Evolutionary conservation across 2,888 invertebrate genomes (phyloP).

Genomic region (Xylophagus ater): DNA sequence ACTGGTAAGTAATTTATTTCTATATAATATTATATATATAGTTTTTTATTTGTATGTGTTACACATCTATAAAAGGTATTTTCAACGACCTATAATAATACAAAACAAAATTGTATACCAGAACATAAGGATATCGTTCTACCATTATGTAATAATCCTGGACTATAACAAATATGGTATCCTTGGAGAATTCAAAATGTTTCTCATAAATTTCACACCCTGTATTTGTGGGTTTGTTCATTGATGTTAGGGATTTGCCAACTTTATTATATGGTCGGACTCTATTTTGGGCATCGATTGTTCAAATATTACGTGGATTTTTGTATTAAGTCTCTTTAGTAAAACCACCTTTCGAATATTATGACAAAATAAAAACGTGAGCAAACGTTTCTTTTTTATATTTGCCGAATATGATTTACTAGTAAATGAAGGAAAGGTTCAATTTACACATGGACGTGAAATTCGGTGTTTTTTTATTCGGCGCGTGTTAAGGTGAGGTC

Average conservation of each 20-base stretch:
- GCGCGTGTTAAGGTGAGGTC: no score
- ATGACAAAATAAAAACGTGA: no score
- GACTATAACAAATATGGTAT: constrained; percentile 17
- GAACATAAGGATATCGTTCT: constrained; percentile 16
- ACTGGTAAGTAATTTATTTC: constrained; percentile 34
- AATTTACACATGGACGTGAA: no score
- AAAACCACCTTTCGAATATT: no score
- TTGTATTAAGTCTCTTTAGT: no score
- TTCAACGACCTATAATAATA: constrained; percentile 13
- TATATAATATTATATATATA: constrained; percentile 1
- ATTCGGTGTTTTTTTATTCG: no score
- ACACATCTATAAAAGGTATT: constrained; percentile 12
- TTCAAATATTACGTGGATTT: constrained; percentile 15
- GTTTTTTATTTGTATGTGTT: no score
- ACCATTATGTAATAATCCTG: constrained; percentile 18
- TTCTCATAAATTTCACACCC: constrained; percentile 16
- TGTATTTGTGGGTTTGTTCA: constrained; percentile 13
- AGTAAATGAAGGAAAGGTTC: no score
- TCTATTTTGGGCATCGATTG: constrained; percentile 15
- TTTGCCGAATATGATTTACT: no score
- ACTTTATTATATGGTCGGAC: constrained; percentile 11
- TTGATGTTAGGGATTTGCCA: neutral
- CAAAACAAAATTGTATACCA: no score
- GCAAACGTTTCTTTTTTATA: no score
- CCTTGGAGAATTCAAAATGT: constrained; percentile 18